A percentile compares a stretch with the other conserved stretches of the same genome.
These are phyloP conservation scores for Torymus aiolomorphi DNA, from an alignment of 2,888 invertebrate genomes.

Conservation along the genomic window DNA sequence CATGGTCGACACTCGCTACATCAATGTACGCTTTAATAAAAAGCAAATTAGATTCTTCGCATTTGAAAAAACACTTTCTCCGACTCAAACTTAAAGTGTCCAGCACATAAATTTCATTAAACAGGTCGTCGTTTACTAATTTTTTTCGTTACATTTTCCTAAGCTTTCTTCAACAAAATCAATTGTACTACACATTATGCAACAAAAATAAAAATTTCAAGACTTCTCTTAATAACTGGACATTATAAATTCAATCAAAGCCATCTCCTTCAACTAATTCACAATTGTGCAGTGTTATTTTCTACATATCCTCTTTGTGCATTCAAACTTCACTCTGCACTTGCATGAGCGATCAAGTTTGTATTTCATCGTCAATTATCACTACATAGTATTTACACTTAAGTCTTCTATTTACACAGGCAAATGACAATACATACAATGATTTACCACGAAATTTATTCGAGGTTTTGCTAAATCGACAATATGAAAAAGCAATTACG, in stretches of 20 bases:
- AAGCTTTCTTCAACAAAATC: constrained; percentile 34
- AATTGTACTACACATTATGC: constrained; percentile 44
- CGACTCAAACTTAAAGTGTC: constrained; percentile 41
- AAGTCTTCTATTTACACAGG: constrained; percentile 65
- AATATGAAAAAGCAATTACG: constrained; percentile 46
- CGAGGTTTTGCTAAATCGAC: constrained; percentile 26
- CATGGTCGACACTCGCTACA: constrained; percentile 11
- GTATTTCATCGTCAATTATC: constrained; percentile 52
- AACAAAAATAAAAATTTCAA: constrained; percentile 49
- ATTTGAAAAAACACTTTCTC: not conserved
- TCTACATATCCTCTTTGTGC: constrained; percentile 26
- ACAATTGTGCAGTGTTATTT: constrained; percentile 47
- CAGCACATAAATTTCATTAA: constrained; percentile 53
- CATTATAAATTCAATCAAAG: constrained; percentile 35
- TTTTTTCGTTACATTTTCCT: constrained; percentile 30
- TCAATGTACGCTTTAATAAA: not conserved
- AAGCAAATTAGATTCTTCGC: no score
- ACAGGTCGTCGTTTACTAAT: constrained; percentile 47
- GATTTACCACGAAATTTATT: constrained; percentile 54
- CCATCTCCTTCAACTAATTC: constrained; percentile 31
- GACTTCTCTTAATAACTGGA: constrained; percentile 26
- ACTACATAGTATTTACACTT: constrained; percentile 64
- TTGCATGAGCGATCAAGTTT: constrained; percentile 45
- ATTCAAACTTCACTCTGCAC: constrained; percentile 34
- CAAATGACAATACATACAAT: constrained; percentile 61